Evolutionary conservation across 2,888 invertebrate genomes (phyloP), one percentile per base, ranked within the genome.

Genomic region (Miltochrista miniata): DNA sequence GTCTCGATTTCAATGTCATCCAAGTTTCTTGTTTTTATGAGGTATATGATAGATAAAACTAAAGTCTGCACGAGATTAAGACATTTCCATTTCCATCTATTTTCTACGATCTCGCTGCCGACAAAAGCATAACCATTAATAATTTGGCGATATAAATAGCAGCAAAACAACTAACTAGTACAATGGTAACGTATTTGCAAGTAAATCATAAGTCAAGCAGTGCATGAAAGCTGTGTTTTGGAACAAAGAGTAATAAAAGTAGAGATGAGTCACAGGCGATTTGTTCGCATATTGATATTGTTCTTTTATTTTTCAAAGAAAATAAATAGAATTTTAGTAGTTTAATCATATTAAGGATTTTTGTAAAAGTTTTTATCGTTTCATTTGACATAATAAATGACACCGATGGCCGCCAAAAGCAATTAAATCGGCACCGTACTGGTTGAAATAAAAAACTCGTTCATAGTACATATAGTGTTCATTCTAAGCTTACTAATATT

Each of bases 201-300:
- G 76, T 83, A 80, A 82, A 84, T 83, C 82, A 83, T 77, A 75
- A 74, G 74, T 68, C 74, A 70, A 75, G 75, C 81, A 76, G 74
- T 69, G 81, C 83, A 77, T 83, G 76, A 81, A 82, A 83, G 72
- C 74, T 72, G 72, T 66, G 67, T 63, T 61, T 61, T 51, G 38
- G 46, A 50, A 14, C 73, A 75, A 42, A 79, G 78, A 79, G 15
- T 63, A 73, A 40, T 42, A 12, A 24, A n/a, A 39, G 10, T 13
- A 3, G 2, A 40, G 40, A 40, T 0, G 31, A 3, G 31, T 11
- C 8, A 11, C 31, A 31, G 11, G 2, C 31, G 8, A 10, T 11
- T 7, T 11, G 8, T 31, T 30, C n/a, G n/a, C n/a, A 30, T 30
- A 5, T 30, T 30, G 5, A 8, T 30, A 8, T 30, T 7, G 8